Evolutionary conservation across 2,797 vertebrate genomes (phyloP), one percentile per base, ranked within the genome.

Genomic region (Aphelocoma californica): DNA sequence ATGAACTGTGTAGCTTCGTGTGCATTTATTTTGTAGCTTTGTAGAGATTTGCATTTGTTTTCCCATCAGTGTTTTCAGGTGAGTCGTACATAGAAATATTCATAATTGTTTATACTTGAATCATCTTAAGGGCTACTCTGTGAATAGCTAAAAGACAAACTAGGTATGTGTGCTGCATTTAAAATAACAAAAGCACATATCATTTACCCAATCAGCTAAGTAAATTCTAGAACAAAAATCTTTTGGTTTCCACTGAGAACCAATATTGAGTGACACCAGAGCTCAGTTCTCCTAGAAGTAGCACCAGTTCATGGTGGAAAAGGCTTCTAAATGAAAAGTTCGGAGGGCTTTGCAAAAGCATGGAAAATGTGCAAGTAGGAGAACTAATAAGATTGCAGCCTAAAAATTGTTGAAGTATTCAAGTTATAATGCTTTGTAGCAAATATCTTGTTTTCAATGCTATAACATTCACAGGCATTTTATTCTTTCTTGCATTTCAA

Each of bases 401-500:
- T 87, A 42, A 91, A 34, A 82, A 88, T 19, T 57, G 51, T 21
- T 81, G n/a, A 79, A 92, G 20, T 29, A 95, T 51, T 70, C 73
- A 74, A 64, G 77, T 84, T 90, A 51, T 1, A 77, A 78, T 10
- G 48, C 66, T 86, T 54, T 87, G 36, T 29, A 65, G 38, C 65
- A 94, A 94, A 61, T 84, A 95, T 67, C 90, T 92, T 94, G 56
- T 92, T 92, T 87, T 62, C 72, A 62, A 26, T 40, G 67, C 47
- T 58, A 54, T 57, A 74, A 88, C 50, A 83, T 71, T 94, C 92
- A 85, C 82, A 80, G 95, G 82, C 61, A 95, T 84, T 85, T 85
- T 85, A 61, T 94, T 95, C 95, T 84, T 81, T 66, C 81, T 82
- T 85, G 81, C 65, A 81, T 80, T 94, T 88, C 66, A 94, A 93